Base-by-base conservation (phyloP, 2,888 invertebrate species). In the Ennomos fuscantarius region DNA sequence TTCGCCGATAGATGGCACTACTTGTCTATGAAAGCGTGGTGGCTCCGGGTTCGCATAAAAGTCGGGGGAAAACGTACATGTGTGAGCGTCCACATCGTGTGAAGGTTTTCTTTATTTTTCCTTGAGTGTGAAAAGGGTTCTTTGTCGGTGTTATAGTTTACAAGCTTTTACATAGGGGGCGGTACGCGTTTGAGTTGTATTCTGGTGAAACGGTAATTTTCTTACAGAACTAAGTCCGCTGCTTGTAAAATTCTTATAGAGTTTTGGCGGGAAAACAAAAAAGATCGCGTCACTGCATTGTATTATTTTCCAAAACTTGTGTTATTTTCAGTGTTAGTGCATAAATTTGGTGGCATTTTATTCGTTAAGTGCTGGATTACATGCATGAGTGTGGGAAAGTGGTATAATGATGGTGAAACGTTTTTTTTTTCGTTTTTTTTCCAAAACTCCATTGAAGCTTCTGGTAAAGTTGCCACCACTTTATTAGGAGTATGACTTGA, bases 1-100 rank as follows among this genome's bases (percentile, higher is more conserved):
- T 83, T 74, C 87, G 75, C 68, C 79, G 77, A 81, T 68, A 91
- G 90, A 87, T 91, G 90, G 91, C 84, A 68, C 82, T 69, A 72
- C 60, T 15, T 42, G 51, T 48, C 34, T 32, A 12, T 24, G 34
- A 46, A 35, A 46, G 35, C n/a, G 35, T 11, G 40, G 49, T 54
- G 49, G 52, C 52, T 43, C 8, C 45, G 65, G 60, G 69, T 69
- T 55, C 62, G 15, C 60, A 47, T 50, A 61, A 43, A 60, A 54
- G 43, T 57, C 58, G 58, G 64, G 78, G 79, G 65, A 55, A 72
- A 70, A 60, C 61, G 59, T 61, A 15, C 60, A 83, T 67, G 81
- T 81, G 82, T 66, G 51, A 69, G 76, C 78, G 78, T 71, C 73
- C 79, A 77, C 79, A 82, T 74, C 74, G 73, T 72, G 69, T 41